Conservation (phyloP, 2,888 invertebrate species). For the Ctenicera cuprea region DNA sequence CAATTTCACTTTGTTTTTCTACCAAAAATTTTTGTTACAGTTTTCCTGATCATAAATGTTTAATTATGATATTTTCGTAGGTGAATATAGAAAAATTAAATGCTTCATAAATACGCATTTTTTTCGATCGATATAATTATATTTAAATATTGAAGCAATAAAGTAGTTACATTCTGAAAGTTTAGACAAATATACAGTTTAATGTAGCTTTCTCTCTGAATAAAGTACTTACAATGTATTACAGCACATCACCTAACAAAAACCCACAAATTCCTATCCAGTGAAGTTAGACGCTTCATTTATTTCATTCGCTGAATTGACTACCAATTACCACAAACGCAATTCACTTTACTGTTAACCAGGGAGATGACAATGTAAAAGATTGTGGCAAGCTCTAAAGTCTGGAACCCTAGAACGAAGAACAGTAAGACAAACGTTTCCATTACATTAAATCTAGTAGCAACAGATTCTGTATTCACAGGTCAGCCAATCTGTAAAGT, state of each 20-base stretch:
- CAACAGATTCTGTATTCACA: conserved; percentile 55
- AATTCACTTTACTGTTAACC: conserved; percentile 45
- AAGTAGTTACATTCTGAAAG: not conserved
- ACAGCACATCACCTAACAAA: not conserved
- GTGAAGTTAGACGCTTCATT: conserved; percentile 55
- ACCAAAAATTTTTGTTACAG: no score
- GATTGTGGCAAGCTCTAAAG: conserved; percentile 46
- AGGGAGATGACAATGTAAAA: conserved; percentile 50
- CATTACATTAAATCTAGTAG: conserved; percentile 57
- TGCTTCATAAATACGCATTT: no score
- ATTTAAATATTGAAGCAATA: no score
- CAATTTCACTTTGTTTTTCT: no score
- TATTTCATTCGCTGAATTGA: conserved; percentile 53
- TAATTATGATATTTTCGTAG: no score
- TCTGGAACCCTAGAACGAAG: conserved; percentile 44
- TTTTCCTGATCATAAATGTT: no score
- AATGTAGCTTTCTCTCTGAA: no score
- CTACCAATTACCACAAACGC: conserved; percentile 45
- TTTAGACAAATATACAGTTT: not conserved
- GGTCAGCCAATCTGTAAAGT: conserved; percentile 59
- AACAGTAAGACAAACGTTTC: conserved; percentile 56
- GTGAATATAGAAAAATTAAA: no score
- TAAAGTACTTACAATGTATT: not conserved
- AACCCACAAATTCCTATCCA: conserved; percentile 11
- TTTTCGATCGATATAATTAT: no score